Base-by-base conservation (phyloP, 2,888 invertebrate genomes). In the Chironomus tentans region DNA sequence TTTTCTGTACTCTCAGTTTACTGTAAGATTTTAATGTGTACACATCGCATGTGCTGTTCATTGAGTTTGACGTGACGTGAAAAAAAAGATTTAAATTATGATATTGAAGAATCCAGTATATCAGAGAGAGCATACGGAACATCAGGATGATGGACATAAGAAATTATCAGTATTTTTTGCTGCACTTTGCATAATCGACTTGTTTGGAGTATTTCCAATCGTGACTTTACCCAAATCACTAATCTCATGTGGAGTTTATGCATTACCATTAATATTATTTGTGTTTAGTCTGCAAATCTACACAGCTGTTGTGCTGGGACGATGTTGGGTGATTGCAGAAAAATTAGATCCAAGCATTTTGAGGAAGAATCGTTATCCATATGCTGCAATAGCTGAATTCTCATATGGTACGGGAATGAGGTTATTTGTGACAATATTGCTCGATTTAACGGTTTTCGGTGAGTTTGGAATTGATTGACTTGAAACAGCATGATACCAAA, bases 121-220 rank as follows among this genome's bases (percentile, higher is more conserved):
- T 38, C 38, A 1, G 2, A 2, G 10, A 2, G 38, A 10, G 38
- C 7, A 38, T 10, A 38, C 38, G 10, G 38, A 38, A 38, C 38
- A 38, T 10, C 38, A 7, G 10, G 38, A 38, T 38, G 38, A 38
- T 38, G 38, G 38, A 38, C 38, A 38, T 38, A 75, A 75, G 21
- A 75, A 75, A 38, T 38, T 93, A 4, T 90, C 91, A 47, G 85
- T 91, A 3, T 81, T 91, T 69, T 90, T 92, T 81, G 89, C 92
- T 0, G 85, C 90, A 13, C 85, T 93, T 61, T 93, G 93, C 82
- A 89, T 94, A 28, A 86, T 94, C 18, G 93, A 93, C 82, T 87
- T 93, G 68, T 93, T 94, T 80, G 94, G 93, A 62, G 92, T 94
- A 0, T 93, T 93, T 81, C 93, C 93, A 0, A 88, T 94, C 2